phyloP scores from a whole-genome alignment of 2,113 vertebrate genomes.

The Mustela lutreola region DNA sequence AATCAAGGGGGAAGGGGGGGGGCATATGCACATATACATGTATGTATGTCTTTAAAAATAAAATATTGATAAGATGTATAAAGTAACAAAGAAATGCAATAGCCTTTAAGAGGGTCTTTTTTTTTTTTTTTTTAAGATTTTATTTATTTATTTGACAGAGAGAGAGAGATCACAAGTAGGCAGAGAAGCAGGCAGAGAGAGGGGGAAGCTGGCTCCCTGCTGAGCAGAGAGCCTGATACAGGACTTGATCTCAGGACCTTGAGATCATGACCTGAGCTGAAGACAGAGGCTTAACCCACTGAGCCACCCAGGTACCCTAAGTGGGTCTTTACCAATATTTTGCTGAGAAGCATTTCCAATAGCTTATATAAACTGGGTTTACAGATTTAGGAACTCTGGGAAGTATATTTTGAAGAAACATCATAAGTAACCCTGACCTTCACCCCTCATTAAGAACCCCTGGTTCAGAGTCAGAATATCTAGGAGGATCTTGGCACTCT shows the following conservation, averaged over 20 bases:
- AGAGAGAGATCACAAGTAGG: too few species aligned
- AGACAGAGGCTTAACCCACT: too few species aligned
- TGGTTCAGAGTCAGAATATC: not conserved
- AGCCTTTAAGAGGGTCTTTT: not conserved
- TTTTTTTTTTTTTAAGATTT: too few species aligned
- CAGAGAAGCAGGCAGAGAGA: too few species aligned
- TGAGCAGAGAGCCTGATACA: too few species aligned
- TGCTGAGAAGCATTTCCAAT: conserved; percentile 9
- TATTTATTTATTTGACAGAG: too few species aligned
- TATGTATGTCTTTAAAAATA: conserved; percentile 59
- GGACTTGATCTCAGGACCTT: too few species aligned
- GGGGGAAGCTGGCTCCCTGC: too few species aligned
- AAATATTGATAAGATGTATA: not conserved
- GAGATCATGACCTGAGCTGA: too few species aligned
- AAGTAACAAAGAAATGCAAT: not conserved
- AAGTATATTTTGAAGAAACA: not conserved
- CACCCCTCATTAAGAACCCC: not conserved
- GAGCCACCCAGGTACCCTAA: not conserved
- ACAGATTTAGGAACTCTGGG: not conserved
- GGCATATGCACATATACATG: not conserved
- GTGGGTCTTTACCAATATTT: not conserved
- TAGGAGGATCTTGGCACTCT: not conserved
- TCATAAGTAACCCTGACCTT: not conserved
- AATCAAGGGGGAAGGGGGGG: not conserved
- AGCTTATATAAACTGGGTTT: not conserved